Evolutionary conservation across 2,113 vertebrate genomes (phyloP).

Genomic region (Corvus moneduloides): DNA sequence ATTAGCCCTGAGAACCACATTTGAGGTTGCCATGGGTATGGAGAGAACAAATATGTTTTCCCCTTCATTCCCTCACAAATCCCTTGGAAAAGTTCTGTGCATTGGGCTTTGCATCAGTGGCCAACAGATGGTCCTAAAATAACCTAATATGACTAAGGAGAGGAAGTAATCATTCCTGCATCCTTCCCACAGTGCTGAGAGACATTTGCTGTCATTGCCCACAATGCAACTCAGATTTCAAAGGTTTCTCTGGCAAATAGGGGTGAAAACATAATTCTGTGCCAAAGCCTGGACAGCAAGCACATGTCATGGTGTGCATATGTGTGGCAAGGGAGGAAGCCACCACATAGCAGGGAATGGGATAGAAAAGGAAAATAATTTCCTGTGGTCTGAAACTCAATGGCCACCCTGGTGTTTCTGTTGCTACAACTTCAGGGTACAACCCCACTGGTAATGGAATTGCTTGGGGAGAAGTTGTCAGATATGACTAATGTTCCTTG

Average conservation of each 20-base stretch:
- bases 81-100: neutral
- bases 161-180: neutral
- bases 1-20: neutral
- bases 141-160: neutral
- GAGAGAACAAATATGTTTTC: neutral
- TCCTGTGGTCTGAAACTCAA: neutral
- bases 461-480: constrained; percentile 2
- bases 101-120: neutral
- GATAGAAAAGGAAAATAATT: neutral
- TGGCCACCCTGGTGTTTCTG: neutral
- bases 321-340: neutral
- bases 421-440: neutral
- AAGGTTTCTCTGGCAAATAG: neutral
- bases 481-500: neutral
- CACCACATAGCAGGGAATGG: neutral
- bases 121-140: constrained; percentile 9
- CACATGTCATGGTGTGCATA: neutral
- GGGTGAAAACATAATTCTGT: neutral
- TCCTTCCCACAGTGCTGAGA: neutral
- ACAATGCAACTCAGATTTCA: neutral
- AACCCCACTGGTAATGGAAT: neutral
- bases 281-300: neutral
- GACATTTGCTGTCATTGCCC: neutral
- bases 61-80: neutral
- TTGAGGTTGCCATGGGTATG: neutral